phyloP scores from a whole-genome alignment of 2,113 vertebrate genomes.

The Myotis yumanensis region DNA sequence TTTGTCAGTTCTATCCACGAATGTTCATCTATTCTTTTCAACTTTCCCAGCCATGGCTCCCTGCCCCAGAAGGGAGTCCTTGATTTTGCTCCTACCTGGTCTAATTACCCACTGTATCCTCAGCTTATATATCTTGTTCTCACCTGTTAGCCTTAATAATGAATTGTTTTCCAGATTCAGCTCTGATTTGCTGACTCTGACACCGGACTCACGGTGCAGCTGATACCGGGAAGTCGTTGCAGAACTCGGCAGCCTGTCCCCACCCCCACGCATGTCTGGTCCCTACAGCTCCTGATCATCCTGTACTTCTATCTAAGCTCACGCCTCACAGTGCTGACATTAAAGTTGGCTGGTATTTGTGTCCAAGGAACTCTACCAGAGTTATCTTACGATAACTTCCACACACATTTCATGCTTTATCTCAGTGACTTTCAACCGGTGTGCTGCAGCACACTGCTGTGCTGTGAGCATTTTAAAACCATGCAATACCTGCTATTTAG shows the following conservation, averaged over 20 bases:
- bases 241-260: neutral
- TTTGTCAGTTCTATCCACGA: neutral
- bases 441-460: neutral
- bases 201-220: neutral
- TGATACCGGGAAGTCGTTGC: neutral
- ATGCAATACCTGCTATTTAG: neutral
- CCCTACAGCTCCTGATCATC: neutral
- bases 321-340: neutral
- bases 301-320: neutral
- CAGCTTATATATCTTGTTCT: neutral
- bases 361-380: neutral
- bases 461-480: neutral
- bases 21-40: neutral
- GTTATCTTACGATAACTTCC: neutral
- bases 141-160: neutral
- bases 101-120: neutral
- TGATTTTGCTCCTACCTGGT: neutral
- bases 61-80: neutral
- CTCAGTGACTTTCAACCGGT: neutral
- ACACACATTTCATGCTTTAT: neutral
- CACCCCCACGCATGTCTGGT: rapidly evolving
- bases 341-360: neutral
- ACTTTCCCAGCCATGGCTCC: neutral
- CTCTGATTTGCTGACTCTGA: neutral
- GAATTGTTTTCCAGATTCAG: neutral